Evolutionary conservation across 2,797 vertebrate genomes (phyloP), one percentile per base, ranked within the genome.

Genomic region (Hippocampus kuda): DNA sequence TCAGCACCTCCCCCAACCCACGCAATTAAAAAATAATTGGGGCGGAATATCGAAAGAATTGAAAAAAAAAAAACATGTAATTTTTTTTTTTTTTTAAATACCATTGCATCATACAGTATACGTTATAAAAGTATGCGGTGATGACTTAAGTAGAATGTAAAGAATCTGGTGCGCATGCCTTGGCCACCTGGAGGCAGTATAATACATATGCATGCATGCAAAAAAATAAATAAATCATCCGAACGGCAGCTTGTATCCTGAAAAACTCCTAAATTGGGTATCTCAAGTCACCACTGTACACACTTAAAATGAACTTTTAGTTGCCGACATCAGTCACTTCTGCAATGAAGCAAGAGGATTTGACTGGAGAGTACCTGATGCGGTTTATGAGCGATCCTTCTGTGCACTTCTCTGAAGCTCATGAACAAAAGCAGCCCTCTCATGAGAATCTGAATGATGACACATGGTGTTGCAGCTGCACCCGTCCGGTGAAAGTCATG

Each of bases 301-400:
- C 16, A 38, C 4, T 16, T 72, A 30, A 67, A 74, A 70, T 24
- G 67, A 72, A 79, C 80, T 78, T 83, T 84, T 72, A 79, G 72
- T 77, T 76, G 75, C 77, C 63, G 66, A 70, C 83, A 81, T 73
- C 51, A 60, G 12, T 13, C 69, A 48, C 49, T 67, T 75, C 76
- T 72, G 78, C 68, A 53, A 57, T 73, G 69, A 67, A 49, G 46
- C 62, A 67, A 66, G 64, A 76, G 51, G 75, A 46, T 69, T 80
- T 73, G 62, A 67, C 66, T 67, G 64, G 82, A 70, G 75, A 76
- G 67, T 75, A 69, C 67, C 70, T 71, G 42, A 69, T 70, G 67
- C 72, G 69, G 18, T 75, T 70, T 10, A 61, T 38, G 11, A 62
- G 5, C 59, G 16, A 34, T 38, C 18, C 6, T 38, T 61, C 5